These are phyloP conservation scores for Drosophila suzukii DNA, from an alignment of 1,140 invertebrate genomes.

Conservation along the genomic window DNA sequence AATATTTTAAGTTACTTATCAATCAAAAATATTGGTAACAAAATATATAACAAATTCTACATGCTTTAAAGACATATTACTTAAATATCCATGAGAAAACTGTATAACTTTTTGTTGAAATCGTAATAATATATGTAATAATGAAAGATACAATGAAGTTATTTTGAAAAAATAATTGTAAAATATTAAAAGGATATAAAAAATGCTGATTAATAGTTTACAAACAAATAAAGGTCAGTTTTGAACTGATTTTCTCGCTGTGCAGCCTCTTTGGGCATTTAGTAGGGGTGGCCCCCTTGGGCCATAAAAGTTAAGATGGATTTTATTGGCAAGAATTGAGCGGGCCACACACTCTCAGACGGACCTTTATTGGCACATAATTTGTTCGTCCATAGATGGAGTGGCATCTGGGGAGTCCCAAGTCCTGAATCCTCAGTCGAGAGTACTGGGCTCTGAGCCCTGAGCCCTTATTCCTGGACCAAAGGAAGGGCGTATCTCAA, in stretches of 20 bases:
- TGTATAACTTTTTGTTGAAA: too few relatives aligned
- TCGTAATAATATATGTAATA: too few relatives aligned
- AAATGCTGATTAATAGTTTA: background rate
- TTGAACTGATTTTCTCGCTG: background rate
- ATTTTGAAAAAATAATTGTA: too few relatives aligned
- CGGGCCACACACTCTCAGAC: conserved; percentile 9
- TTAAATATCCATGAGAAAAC: too few relatives aligned
- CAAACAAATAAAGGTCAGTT: background rate
- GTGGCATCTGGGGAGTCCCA: conserved; percentile 12
- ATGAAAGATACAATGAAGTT: too few relatives aligned
- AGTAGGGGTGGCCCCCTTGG: conserved; percentile 32
- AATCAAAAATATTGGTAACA: too few relatives aligned
- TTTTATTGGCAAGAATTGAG: conserved; percentile 77
- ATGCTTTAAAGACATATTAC: too few relatives aligned
- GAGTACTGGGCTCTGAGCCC: too few relatives aligned
- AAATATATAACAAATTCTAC: too few relatives aligned
- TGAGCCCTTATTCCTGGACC: background rate
- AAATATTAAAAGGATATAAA: too few relatives aligned
- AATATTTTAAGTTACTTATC: too few relatives aligned
- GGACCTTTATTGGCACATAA: conserved; percentile 76
- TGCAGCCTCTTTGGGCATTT: conserved; percentile 9
- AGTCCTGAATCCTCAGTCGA: background rate
- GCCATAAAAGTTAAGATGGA: conserved; percentile 78
- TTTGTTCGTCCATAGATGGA: conserved; percentile 63
- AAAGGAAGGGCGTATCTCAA: conserved; percentile 1